Conservation (phyloP, 2,797 vertebrate genomes). For the Tauraco hartlaubi region DNA sequence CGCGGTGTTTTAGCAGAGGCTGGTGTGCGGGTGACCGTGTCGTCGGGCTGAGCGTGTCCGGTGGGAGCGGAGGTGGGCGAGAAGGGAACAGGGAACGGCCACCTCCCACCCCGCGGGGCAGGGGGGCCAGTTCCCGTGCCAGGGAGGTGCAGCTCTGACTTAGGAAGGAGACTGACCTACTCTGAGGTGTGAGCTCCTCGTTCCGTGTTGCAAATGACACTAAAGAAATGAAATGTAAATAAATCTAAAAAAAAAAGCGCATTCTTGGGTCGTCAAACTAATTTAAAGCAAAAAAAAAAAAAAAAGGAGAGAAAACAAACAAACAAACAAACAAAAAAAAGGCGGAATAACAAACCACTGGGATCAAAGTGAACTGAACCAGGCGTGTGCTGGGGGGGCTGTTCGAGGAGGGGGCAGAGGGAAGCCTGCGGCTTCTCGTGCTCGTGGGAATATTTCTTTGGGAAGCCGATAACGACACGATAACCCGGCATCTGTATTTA, state of each 20-base stretch:
- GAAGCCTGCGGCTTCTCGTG: slow-evolving; percentile 16
- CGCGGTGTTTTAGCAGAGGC: neutral
- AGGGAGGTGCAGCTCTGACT: neutral
- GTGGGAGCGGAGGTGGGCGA: neutral
- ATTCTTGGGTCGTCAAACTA: neutral
- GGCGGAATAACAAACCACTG: neutral
- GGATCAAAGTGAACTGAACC: slow-evolving; percentile 5
- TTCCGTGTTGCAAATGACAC: slow-evolving; percentile 58
- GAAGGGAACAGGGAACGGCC: neutral
- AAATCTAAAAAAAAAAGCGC: neutral
- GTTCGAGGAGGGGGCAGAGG: slow-evolving; percentile 3
- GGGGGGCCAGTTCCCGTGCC: neutral
- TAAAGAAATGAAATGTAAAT: slow-evolving; percentile 71
- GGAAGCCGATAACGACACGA: slow-evolving; percentile 30
- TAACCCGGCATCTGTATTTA: slow-evolving; percentile 73
- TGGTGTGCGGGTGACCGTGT: neutral
- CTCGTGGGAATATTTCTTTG: slow-evolving; percentile 26
- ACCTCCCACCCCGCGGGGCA: neutral
- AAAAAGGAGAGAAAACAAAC: neutral
- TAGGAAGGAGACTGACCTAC: neutral
- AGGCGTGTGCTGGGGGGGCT: slow-evolving; percentile 9
- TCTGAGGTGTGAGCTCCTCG: slow-evolving; percentile 26
- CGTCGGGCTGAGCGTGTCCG: neutral
- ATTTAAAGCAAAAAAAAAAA: neutral
- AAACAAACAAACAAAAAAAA: neutral